These are phyloP conservation scores for Peromyscus aztecus DNA, from an alignment of 2,797 vertebrate genomes.

Conservation along the genomic window DNA sequence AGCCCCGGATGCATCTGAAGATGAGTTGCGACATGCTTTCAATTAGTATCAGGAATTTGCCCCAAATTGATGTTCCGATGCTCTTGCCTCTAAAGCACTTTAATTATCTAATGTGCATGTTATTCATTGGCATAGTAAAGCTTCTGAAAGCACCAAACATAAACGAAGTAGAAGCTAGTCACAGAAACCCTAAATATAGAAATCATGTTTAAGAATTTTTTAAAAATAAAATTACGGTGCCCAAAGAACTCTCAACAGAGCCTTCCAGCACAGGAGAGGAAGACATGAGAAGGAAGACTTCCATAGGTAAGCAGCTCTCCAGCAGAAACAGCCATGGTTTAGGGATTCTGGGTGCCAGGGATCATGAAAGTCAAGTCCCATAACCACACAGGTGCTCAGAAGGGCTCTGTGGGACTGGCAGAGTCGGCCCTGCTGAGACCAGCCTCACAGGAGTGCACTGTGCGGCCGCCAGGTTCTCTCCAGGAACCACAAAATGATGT, in stretches of 20 bases:
- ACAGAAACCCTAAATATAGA: slow-evolving; percentile 49
- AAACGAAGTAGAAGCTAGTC: slow-evolving; percentile 43
- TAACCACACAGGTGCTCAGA: neutral
- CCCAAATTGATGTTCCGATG: neutral
- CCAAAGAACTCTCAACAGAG: neutral
- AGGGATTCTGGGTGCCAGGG: neutral
- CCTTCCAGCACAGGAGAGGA: neutral
- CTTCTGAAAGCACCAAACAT: slow-evolving; percentile 25
- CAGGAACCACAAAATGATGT: slow-evolving; percentile 73
- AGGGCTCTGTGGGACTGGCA: neutral
- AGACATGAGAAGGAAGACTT: slow-evolving; percentile 1
- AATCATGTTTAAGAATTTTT: neutral
- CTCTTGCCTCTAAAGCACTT: slow-evolving; percentile 44
- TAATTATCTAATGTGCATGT: slow-evolving; percentile 43
- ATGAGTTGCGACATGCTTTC: slow-evolving; percentile 53
- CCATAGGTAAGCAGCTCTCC: slow-evolving; percentile 41
- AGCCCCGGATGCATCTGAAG: neutral
- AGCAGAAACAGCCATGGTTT: neutral
- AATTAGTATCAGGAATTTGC: slow-evolving; percentile 51
- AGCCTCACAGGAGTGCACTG: neutral
- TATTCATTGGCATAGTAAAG: slow-evolving; percentile 40
- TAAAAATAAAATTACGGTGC: neutral
- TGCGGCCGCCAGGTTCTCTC: slow-evolving; percentile 69
- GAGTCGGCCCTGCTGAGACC: neutral
- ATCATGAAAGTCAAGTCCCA: neutral